Percentiles rank a stretch among this genome's conserved stretches.
These are phyloP conservation scores for human (Homo sapiens) DNA, from an alignment of 2,113 vertebrate species.

Conservation along the genomic window GRCh38 chr2:66213501-66214000, in stretches of 20 bases:
- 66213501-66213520: background rate
- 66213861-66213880: background rate
- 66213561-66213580: background rate
- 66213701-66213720: background rate
- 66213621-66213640: background rate
- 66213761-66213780: background rate
- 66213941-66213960: background rate
- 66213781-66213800: background rate
- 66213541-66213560: background rate
- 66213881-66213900: background rate
- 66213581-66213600: background rate
- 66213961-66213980: no score
- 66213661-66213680: background rate
- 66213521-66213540: background rate
- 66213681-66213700: background rate
- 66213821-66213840: background rate
- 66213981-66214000: background rate
- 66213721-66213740: background rate
- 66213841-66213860: background rate
- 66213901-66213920: background rate
- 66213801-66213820: background rate
- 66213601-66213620: background rate
- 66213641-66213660: background rate
- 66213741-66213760: background rate
- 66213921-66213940: background rate